Evolutionary conservation across 2,888 invertebrate genomes (phyloP), one percentile per base, ranked within the genome.

Genomic region (Chouioia cunea): DNA sequence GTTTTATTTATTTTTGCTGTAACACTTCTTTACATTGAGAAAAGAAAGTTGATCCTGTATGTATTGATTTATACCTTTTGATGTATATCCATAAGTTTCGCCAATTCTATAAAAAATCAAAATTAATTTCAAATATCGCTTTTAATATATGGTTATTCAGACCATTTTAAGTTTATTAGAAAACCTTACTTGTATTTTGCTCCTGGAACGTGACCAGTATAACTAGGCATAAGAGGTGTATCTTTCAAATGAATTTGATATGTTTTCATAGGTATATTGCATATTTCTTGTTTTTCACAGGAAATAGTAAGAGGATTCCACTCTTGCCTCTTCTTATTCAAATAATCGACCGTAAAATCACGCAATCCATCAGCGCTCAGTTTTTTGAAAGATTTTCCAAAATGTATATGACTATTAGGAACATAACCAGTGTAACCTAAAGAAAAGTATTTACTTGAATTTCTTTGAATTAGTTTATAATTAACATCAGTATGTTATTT

Each of bases 121-220:
- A 65, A 46, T 36, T 16, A 22, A 50, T 36, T 60, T 46, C 20
- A 56, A 52, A 59, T 15, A 58, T 47, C 20, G 27, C 4, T 44
- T 18, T 47, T 15, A n/a, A n/a, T 52, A 12, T 0, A 47, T 47
- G 27, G 16, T 22, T 0, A 12, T 65, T 57, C 36, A 43, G 18
- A 16, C 36, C 43, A 15, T 36, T 14, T 50, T 1, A 48, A 22
- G 44, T 27, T 20, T 23, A 8, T 56, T 12, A 57, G 12, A 22
- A 57, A 36, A 2, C 58, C 52, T 81, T 82, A 91, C 91, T 92
- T 90, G 85, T 92, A 93, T 77, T 88, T 86, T 69, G 88, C 88
- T 18, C 94, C 94, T 0, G 93, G 94, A 64, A 94, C 91, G 79
- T 94, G 93, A 0, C 93, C 94, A 2, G 90, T 89, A 84, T 94